Evolutionary conservation across 2,113 vertebrate genomes (phyloP).

Genomic region (Phoxinus phoxinus): DNA sequence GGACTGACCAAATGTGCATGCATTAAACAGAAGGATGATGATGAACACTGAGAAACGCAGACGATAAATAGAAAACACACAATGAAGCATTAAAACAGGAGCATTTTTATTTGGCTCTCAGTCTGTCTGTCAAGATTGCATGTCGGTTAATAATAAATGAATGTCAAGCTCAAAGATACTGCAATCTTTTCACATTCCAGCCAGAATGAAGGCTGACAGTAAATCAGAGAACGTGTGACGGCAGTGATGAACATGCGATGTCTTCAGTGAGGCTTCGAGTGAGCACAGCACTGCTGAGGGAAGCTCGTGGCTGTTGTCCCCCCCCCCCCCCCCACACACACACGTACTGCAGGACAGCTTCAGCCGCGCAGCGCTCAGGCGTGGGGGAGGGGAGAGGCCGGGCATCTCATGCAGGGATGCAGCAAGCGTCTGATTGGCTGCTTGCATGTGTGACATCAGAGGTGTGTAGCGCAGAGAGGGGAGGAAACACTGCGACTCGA

Average conservation of each 20-base stretch:
- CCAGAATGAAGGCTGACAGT: not conserved
- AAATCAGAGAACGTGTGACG: not conserved
- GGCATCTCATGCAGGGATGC: conserved; percentile 70
- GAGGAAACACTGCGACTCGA: conserved; percentile 64
- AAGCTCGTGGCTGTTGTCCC: conserved; percentile 25
- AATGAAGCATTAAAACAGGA: too few species aligned
- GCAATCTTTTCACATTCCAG: too few species aligned
- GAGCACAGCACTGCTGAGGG: not conserved
- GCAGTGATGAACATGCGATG: not conserved
- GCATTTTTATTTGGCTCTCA: too few species aligned
- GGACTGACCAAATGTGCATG: too few species aligned
- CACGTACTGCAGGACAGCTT: conserved; percentile 64
- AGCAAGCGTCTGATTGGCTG: conserved; percentile 71
- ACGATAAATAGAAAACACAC: too few species aligned
- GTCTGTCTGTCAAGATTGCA: not conserved
- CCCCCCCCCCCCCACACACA: too few species aligned
- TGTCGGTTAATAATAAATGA: not conserved
- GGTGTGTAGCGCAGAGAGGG: conserved; percentile 60
- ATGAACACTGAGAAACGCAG: too few species aligned
- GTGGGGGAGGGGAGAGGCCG: conserved; percentile 72
- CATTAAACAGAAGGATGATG: too few species aligned
- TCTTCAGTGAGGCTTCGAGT: not conserved
- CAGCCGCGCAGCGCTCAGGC: conserved; percentile 61
- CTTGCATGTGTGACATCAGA: conserved; percentile 62
- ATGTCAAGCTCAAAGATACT: not conserved